Evolutionary conservation across 2,797 vertebrate species (phyloP).

Genomic region (Glyptemys insculpta): DNA sequence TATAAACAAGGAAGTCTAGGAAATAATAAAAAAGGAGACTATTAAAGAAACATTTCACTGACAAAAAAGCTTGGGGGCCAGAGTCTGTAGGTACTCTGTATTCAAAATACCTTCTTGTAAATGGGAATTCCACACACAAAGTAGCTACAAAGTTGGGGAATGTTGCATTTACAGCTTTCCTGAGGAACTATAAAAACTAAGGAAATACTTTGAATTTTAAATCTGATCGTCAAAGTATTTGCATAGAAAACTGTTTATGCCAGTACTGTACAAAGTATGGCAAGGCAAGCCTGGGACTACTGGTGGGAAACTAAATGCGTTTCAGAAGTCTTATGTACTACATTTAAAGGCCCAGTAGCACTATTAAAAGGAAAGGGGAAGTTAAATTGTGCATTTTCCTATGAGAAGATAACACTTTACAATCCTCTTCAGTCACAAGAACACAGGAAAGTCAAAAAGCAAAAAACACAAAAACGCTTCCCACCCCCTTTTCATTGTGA

Average conservation of each 20-base stretch:
- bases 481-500: background rate
- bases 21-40: conserved; percentile 60
- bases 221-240: background rate
- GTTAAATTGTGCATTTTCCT: background rate
- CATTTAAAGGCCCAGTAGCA: background rate
- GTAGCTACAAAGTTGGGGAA: background rate
- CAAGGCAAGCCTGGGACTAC: background rate
- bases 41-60: background rate
- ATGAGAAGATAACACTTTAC: background rate
- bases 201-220: background rate
- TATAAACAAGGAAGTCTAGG: conserved; percentile 96
- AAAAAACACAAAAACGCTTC: background rate
- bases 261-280: background rate
- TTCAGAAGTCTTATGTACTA: background rate
- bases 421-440: background rate
- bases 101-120: background rate
- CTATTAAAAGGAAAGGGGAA: background rate
- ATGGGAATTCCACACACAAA: background rate
- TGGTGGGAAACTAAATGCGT: background rate
- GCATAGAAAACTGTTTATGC: background rate
- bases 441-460: background rate
- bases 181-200: background rate
- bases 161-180: background rate
- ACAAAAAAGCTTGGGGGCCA: background rate
- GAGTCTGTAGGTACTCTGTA: background rate